Percentiles rank a stretch among this genome's conserved stretches.
These are phyloP conservation scores for Polypedilum vanderplanki DNA, from an alignment of 1,140 invertebrate genomes.

Conservation along the genomic window DNA sequence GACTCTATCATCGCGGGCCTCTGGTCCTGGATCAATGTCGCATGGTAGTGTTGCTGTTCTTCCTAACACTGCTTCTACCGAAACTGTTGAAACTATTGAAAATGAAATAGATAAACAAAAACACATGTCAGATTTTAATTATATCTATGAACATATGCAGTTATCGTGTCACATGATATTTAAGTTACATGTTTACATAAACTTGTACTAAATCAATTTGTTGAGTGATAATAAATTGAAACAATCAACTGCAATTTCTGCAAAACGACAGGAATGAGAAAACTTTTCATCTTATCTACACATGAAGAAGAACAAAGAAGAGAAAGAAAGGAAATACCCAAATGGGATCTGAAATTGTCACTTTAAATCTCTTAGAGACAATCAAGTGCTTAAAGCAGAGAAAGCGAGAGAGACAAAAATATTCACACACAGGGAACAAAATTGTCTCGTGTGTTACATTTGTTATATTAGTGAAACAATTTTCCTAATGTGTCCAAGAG, in stretches of 20 bases:
- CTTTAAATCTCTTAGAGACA: slow-evolving; percentile 6
- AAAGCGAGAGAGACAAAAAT: too few relatives aligned
- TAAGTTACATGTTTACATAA: too few relatives aligned
- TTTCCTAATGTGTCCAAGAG: slow-evolving; percentile 27
- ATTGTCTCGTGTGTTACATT: neutral
- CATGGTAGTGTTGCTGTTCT: slow-evolving; percentile 71
- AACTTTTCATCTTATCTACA: too few relatives aligned
- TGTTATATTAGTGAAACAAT: slow-evolving; percentile 1
- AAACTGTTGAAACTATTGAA: slow-evolving; percentile 58
- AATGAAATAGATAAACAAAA: neutral
- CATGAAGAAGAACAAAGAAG: too few relatives aligned
- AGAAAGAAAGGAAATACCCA: neutral
- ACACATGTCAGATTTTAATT: too few relatives aligned
- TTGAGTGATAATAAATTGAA: slow-evolving; percentile 19
- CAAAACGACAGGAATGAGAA: neutral
- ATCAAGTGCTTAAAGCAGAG: neutral
- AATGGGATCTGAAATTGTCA: slow-evolving; percentile 17
- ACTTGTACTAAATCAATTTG: neutral
- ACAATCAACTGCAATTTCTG: slow-evolving; percentile 12
- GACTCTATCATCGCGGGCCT: slow-evolving; percentile 69
- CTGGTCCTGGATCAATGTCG: slow-evolving; percentile 63
- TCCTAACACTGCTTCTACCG: slow-evolving; percentile 72
- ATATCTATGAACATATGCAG: neutral
- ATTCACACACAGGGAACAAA: neutral
- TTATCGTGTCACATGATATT: too few relatives aligned